Percentiles rank a stretch among this genome's conserved stretches.
Conservation (phyloP, 2,113 vertebrate species). For the Dicentrarchus labrax region DNA sequence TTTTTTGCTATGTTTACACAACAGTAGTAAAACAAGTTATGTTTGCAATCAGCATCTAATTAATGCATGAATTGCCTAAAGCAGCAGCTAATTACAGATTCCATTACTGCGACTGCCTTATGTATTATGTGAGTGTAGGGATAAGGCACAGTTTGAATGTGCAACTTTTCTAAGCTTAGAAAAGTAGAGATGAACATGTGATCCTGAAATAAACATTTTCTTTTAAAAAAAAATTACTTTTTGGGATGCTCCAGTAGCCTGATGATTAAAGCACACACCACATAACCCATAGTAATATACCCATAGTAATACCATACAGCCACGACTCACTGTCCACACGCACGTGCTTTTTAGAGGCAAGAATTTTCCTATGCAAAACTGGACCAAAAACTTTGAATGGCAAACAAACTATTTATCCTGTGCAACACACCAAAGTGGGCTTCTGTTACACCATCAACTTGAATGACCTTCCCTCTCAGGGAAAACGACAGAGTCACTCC, state of each 20-base stretch:
- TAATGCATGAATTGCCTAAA: too few relatives aligned
- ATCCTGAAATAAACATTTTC: too few relatives aligned
- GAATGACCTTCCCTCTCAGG: constrained; percentile 22
- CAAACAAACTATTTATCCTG: neutral
- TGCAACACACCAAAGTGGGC: neutral
- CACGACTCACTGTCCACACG: neutral
- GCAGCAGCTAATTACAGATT: neutral
- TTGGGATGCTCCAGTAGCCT: too few relatives aligned
- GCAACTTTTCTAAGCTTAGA: too few relatives aligned
- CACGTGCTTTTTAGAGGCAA: neutral
- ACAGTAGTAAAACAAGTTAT: too few relatives aligned
- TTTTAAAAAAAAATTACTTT: too few relatives aligned
- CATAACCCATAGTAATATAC: too few relatives aligned
- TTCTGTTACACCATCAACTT: constrained; percentile 7
- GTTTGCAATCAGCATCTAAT: too few relatives aligned
- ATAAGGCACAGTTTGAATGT: neutral
- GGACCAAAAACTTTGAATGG: constrained; percentile 1
- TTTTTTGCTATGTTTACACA: too few relatives aligned
- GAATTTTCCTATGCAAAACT: neutral
- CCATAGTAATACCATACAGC: neutral
- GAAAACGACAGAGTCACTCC: constrained; percentile 30
- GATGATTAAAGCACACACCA: too few relatives aligned
- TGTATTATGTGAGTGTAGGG: neutral
- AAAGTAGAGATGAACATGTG: too few relatives aligned
- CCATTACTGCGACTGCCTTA: neutral